These are phyloP conservation scores for Ivindomyrus marchei DNA, from an alignment of 2,113 vertebrate genomes.

Conservation along the genomic window DNA sequence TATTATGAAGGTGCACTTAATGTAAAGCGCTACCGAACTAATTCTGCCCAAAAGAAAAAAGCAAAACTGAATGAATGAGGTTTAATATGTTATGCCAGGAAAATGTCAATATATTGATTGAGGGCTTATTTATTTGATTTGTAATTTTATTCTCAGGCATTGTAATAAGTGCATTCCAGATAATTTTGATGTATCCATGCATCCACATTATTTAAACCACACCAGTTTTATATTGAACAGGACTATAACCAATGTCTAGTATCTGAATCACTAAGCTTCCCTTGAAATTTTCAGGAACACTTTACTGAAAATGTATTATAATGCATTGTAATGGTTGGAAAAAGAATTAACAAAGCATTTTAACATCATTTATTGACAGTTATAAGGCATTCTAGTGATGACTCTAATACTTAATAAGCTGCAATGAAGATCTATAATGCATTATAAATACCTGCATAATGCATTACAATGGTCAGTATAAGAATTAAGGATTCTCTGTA, in stretches of 20 bases:
- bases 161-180: no score
- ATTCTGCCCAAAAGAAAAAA: neutral
- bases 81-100: no score
- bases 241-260: neutral
- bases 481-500: no score
- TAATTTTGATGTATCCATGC: neutral
- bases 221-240: neutral
- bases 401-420: neutral
- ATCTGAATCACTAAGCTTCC: neutral
- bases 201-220: neutral
- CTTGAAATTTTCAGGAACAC: no score
- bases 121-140: no score
- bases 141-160: no score
- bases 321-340: neutral
- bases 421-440: neutral
- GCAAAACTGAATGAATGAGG: neutral
- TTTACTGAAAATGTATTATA: neutral
- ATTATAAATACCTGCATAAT: neutral
- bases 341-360: neutral
- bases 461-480: no score
- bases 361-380: neutral
- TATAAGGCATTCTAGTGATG: neutral
- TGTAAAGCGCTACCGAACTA: neutral
- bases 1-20: no score
- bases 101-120: no score